A percentile compares a stretch with the other conserved stretches of the same genome.
Conservation (phyloP, 53 echinoderm and acorn worm genomes). For the Glandiceps talaboti region DNA sequence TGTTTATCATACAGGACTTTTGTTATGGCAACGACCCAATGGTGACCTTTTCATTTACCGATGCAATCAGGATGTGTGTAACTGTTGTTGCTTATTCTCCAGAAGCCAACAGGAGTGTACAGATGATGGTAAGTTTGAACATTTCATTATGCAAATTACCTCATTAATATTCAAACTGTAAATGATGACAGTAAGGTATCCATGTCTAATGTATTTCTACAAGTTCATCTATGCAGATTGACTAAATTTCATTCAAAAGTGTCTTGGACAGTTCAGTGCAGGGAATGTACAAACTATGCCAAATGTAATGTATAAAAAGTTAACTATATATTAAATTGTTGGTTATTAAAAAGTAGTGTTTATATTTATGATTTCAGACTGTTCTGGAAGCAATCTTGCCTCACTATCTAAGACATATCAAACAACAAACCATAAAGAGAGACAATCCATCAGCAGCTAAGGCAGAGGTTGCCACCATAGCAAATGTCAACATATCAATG, state of each 20-base stretch:
- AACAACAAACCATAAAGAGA: conserved; percentile 47
- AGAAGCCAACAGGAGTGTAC: conserved; percentile 75
- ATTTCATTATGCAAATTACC: not conserved
- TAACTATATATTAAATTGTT: no score
- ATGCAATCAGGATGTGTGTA: conserved; percentile 88
- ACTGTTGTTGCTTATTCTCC: conserved; percentile 90
- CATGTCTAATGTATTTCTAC: no score
- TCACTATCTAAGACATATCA: conserved; percentile 61
- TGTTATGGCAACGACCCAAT: conserved; percentile 68
- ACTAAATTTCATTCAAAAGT: no score
- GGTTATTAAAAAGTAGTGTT: no score
- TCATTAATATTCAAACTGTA: no score
- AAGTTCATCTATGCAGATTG: no score
- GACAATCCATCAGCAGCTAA: conserved; percentile 67
- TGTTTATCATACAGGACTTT: conserved; percentile 52
- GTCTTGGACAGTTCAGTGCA: no score
- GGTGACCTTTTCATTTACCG: conserved; percentile 50
- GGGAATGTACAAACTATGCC: no score
- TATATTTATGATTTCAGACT: conserved; percentile 54
- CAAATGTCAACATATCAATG: conserved; percentile 60
- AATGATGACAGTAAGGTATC: no score
- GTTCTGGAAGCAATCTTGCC: conserved; percentile 85
- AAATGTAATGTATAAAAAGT: no score
- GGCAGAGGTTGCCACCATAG: conserved; percentile 59
- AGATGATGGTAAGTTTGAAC: conserved; percentile 76